Evolutionary conservation across 2,797 vertebrate species (phyloP).

Genomic region (Glyptemys insculpta): DNA sequence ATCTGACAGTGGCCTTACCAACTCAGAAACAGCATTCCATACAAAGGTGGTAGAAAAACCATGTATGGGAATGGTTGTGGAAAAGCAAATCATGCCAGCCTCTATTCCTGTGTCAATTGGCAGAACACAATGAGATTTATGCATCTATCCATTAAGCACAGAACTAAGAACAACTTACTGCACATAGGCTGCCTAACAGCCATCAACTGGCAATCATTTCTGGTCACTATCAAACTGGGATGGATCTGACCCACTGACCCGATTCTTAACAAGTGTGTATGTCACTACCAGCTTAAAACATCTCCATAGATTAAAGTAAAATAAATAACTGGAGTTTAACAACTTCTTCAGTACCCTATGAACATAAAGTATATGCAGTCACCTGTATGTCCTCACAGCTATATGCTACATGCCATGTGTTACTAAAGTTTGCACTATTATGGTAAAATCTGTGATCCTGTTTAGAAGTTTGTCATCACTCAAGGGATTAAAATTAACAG

Average conservation of each 20-base stretch:
- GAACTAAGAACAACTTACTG: background rate
- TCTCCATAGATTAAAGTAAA: background rate
- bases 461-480: background rate
- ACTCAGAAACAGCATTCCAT: background rate
- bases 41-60: background rate
- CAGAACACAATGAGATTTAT: background rate
- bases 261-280: background rate
- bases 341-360: background rate
- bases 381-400: background rate
- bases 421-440: background rate
- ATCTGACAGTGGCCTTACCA: background rate
- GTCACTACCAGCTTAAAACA: background rate
- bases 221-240: background rate
- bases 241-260: background rate
- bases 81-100: background rate
- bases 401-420: accelerated
- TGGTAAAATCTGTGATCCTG: background rate
- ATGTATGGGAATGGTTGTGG: background rate
- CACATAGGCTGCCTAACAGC: background rate
- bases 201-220: background rate
- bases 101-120: background rate
- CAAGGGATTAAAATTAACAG: background rate
- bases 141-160: background rate
- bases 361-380: background rate
- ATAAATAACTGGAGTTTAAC: accelerated